Evolutionary conservation across 2,888 invertebrate genomes (phyloP), one percentile per base, ranked within the genome.

Genomic region (Tinea pellionella): DNA sequence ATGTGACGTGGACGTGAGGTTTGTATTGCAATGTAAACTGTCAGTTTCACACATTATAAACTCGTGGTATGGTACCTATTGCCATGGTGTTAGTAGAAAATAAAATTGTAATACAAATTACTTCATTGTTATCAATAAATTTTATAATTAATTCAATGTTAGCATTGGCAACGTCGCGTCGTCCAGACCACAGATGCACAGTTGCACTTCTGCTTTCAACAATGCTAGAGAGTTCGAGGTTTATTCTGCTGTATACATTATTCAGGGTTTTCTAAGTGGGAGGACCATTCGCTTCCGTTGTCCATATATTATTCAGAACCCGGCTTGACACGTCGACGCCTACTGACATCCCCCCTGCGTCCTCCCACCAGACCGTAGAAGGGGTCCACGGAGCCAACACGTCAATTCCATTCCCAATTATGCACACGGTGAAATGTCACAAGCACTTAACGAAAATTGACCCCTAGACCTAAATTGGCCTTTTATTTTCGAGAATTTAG

Each of bases 321-420:
- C 68, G 78, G 78, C 83, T 83, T 86, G 86, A 85, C 87, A 86
- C 83, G 85, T 85, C 86, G 83, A 69, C 85, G 78, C 81, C 72
- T 74, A 72, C 72, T 72, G 67, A 64, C 67, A 32, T 24, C 68
- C 68, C 67, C 69, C 67, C 64, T 18, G 8, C 58, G 53, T 61
- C 61, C 61, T 62, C 63, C 62, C 58, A 41, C 63, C 62, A 60
- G 63, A 59, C 61, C 47, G 61, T 66, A 68, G 64, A 62, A 66
- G 68, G 69, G 71, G 68, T 70, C 53, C 43, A 29, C 61, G 43
- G 47, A 43, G 59, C 43, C 47, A 51, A 63, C 70, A 72, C 69
- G 83, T 85, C 87, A 85, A 76, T 86, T 73, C 72, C 74, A 69
- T 64, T 67, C 71, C 82, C 85, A 87, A 87, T 87, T 87, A 87